Percentiles rank a stretch among this genome's conserved stretches.
Evolutionary conservation across 1,140 invertebrate genomes (phyloP).

Genomic region (Brachionus rubens): DNA sequence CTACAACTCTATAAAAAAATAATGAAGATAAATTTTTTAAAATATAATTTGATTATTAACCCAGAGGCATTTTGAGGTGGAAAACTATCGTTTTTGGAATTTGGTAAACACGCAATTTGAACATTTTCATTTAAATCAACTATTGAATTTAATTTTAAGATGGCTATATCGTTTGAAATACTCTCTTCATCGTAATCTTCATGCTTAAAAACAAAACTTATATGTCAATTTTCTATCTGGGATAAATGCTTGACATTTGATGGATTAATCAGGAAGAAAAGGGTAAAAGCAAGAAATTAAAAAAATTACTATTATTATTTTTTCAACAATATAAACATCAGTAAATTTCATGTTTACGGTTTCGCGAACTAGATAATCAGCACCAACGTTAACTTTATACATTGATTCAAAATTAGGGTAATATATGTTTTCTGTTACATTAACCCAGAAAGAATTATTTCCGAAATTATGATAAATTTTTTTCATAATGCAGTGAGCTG

Average conservation of each 20-base stretch:
- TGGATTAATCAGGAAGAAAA: too few species aligned
- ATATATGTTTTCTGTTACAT: neutral
- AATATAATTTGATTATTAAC: neutral
- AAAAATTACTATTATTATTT: neutral
- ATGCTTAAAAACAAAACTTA: neutral
- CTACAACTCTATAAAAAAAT: neutral
- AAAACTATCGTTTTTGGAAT: neutral
- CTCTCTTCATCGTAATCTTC: neutral
- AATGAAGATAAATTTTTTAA: neutral
- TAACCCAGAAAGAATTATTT: neutral
- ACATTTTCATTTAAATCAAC: neutral
- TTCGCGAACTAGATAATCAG: neutral
- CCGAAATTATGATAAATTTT: neutral
- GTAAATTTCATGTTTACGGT: neutral
- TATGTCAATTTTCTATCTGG: neutral
- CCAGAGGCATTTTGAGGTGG: neutral
- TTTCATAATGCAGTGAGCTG: neutral
- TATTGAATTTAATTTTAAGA: neutral
- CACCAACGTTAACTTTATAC: neutral
- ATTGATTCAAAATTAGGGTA: neutral
- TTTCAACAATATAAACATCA: neutral
- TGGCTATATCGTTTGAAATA: neutral
- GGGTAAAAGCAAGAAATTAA: neutral
- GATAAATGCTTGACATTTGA: too few species aligned
- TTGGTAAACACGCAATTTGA: conserved; percentile 15